Evolutionary conservation across 1,140 invertebrate species (phyloP), one percentile per base, ranked within the genome.

Genomic region (Drosophila bipectinata): DNA sequence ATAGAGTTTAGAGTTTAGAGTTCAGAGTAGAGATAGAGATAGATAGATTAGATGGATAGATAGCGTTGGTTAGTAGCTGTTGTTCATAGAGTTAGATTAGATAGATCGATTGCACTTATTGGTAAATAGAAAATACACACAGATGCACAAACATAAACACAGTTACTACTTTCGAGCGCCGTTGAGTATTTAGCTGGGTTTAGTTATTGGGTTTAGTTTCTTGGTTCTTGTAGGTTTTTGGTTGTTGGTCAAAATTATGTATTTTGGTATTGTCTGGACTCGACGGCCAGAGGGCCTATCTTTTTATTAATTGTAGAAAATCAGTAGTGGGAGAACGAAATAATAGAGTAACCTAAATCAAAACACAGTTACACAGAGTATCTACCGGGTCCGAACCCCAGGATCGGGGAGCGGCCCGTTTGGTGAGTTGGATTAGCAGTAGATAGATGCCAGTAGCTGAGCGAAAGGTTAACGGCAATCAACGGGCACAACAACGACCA

Each of bases 131-230:
- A 21, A 47, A 76, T 61, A 75, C 30, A 81, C 37, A 66, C 54
- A 81, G 61, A 72, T 51, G 75, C 54, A 73, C 52, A 82, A 32
- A 81, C 56, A 82, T 41, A 78, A 32, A 58, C 53, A 76, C 48
- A 76, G 60, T 45, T 77, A 63, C 79, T 82, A 78, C 59, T 59
- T 72, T 75, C 75, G 81, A 82, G 79, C 79, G 69, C 30, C 59
- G 79, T 49, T 34, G 44, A 55, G 28, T 76, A 44, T 47, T 62
- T 47, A 66, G 75, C 44, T 69, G 59, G 37, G 26, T 28, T 28
- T 60, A 41, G 30, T 72, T 48, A 39, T 39, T 41, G 49, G 53
- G 41, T 51, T 69, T 15, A 15, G 41, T 44, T 15, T 44, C 41
- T 44, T 14, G 15, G 41, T 15, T 66, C 15, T 47, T 18, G 44